phyloP scores from a whole-genome alignment of 2,113 vertebrate genomes.

The Peromyscus californicus region DNA sequence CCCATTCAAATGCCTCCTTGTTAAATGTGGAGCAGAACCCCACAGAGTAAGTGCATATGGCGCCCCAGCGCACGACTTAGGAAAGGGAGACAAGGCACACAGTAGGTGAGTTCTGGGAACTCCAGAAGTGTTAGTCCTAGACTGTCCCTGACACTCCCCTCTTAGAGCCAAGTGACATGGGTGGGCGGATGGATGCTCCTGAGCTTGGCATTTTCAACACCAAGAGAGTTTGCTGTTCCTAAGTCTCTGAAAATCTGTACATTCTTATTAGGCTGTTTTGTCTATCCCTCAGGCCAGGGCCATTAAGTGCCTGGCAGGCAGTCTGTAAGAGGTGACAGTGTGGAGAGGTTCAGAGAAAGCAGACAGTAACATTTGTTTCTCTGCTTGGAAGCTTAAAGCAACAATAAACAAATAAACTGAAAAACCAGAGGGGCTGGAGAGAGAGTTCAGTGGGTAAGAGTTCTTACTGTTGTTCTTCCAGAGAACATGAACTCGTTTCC shows the following conservation, averaged over 20 bases:
- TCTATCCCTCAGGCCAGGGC: not conserved
- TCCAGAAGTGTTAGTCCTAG: not conserved
- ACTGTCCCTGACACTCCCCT: not conserved
- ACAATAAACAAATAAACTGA: not conserved
- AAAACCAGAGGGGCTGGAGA: no score
- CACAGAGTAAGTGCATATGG: no score
- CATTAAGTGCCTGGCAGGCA: not conserved
- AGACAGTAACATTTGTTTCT: conserved; percentile 45
- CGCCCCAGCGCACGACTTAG: not conserved
- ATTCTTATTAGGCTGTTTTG: not conserved
- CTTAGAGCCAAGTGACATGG: not conserved
- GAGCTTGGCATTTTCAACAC: not conserved
- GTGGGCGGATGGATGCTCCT: not conserved
- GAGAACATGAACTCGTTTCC: not conserved
- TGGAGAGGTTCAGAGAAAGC: not conserved
- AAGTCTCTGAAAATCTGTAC: not conserved
- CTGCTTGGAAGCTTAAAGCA: not conserved
- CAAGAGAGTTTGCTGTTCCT: not conserved
- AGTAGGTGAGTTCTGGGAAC: not conserved
- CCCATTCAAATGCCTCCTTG: not conserved
- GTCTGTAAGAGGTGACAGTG: conserved; percentile 22
- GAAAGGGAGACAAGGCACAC: not conserved
- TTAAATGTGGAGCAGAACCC: no score
- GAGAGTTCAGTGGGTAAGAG: not conserved
- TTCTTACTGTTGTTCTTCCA: not conserved